Evolutionary conservation across 2,113 vertebrate species (phyloP).

Genomic region (Dendropsophus ebraccatus): DNA sequence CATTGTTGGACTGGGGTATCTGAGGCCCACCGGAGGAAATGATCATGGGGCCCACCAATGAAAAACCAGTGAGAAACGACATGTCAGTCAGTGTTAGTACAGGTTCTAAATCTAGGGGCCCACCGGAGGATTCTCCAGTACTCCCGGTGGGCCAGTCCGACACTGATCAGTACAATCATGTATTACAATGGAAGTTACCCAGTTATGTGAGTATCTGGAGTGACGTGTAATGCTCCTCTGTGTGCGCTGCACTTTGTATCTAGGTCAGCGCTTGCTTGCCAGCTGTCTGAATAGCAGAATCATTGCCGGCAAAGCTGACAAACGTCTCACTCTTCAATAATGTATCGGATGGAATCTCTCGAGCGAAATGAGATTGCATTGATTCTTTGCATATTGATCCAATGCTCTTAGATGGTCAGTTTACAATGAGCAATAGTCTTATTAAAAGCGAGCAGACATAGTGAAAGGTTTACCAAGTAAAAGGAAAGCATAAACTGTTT

Average conservation of each 20-base stretch:
- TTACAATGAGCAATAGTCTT: background rate
- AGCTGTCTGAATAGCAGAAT: constrained; percentile 48
- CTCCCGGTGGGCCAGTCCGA: too few relatives aligned
- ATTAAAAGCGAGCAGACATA: background rate
- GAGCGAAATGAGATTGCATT: constrained; percentile 42
- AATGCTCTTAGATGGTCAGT: background rate
- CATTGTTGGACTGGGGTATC: too few relatives aligned
- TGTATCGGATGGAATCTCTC: constrained; percentile 38
- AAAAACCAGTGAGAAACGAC: too few relatives aligned
- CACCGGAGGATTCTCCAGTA: too few relatives aligned
- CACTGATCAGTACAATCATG: too few relatives aligned
- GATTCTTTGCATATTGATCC: constrained; percentile 47
- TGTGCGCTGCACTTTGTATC: constrained; percentile 18
- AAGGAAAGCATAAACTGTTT: background rate
- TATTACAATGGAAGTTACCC: too few relatives aligned
- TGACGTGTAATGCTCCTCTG: constrained; percentile 5
- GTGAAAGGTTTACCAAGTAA: background rate
- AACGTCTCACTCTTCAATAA: constrained; percentile 44
- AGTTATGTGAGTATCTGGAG: background rate
- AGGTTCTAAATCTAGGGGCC: too few relatives aligned
- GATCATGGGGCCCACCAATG: too few relatives aligned
- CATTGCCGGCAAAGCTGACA: background rate
- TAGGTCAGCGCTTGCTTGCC: constrained; percentile 49
- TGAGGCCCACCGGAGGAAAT: too few relatives aligned
- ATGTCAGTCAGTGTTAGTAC: too few relatives aligned